Evolutionary conservation across 2,888 invertebrate species (phyloP).

Genomic region (Morinoia aosen): DNA sequence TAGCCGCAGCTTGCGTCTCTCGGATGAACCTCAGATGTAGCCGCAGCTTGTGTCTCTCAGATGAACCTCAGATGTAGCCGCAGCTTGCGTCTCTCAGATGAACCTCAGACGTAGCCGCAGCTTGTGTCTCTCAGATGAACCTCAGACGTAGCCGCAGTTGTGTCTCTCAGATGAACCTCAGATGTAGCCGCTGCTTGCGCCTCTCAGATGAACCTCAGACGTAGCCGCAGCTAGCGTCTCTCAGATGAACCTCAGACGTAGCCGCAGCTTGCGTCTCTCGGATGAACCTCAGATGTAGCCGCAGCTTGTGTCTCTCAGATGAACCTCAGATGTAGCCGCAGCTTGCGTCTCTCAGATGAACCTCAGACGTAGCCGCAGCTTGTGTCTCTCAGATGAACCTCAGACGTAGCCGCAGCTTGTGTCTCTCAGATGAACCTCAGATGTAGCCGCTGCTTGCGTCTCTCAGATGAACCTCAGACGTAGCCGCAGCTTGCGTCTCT

Average conservation of each 20-base stretch:
- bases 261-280: background rate
- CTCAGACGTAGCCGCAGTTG: background rate
- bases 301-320: background rate
- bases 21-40: background rate
- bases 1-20: background rate
- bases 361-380: background rate
- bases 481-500: background rate
- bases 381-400: background rate
- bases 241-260: background rate
- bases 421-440: background rate
- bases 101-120: background rate
- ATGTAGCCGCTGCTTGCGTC: background rate
- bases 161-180: background rate
- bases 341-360: background rate
- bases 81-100: background rate
- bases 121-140: background rate
- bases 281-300: background rate
- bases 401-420: background rate
- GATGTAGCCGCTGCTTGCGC: background rate
- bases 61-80: background rate
- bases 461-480: background rate
- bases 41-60: background rate
- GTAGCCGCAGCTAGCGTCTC: background rate
- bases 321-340: background rate
- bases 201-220: background rate